Evolutionary conservation across 92 coral and sea anemone genomes (phyloP), one percentile per base, ranked within the genome.

Genomic region (Bergia puertoricense): DNA sequence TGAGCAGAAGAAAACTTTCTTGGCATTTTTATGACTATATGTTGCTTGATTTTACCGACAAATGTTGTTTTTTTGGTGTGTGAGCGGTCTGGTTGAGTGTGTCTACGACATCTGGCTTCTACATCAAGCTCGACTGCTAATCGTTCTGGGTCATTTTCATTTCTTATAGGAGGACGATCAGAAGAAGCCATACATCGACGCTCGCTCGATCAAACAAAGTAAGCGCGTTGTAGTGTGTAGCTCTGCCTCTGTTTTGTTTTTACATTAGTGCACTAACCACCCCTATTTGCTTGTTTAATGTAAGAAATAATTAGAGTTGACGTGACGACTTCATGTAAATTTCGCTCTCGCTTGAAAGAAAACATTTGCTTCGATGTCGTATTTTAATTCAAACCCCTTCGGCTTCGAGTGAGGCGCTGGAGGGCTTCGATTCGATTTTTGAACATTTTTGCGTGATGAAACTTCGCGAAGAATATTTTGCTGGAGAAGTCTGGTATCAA

Each of bases 291-390:
- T 89, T 86, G 98, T 95, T 92, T 91, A 89, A 95, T 91, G 95
- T 97, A 93, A 89, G 94, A 93, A 95, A 94, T 95, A 97, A 97
- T 97, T 97, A 93, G 94, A 91, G 81, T 89, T 97, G 99, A 95
- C 99, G 74, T 90, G 92, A 86, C 68, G 88, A 90, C 76, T 81
- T 86, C 82, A 89, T 89, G 92, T 89, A 92, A 92, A 92, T 92
- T 90, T 83, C 67, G 84, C 92, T 76, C 90, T 86, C 90, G 88
- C 77, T 40, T 46, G 87, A 85, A 80, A 80, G 90, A 71, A 43
- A 84, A 84, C 87, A 71, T 74, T 84, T 66, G 87, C 87, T 69
- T 84, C 79, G 46, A 71, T 48, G 48, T 82, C 67, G 22, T 37
- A 46, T 73, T 71, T 38, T 48, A 72, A 51, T 43, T 30, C 77